Conservation (phyloP, 2,888 invertebrate species). For the Cerastis rubricosa region DNA sequence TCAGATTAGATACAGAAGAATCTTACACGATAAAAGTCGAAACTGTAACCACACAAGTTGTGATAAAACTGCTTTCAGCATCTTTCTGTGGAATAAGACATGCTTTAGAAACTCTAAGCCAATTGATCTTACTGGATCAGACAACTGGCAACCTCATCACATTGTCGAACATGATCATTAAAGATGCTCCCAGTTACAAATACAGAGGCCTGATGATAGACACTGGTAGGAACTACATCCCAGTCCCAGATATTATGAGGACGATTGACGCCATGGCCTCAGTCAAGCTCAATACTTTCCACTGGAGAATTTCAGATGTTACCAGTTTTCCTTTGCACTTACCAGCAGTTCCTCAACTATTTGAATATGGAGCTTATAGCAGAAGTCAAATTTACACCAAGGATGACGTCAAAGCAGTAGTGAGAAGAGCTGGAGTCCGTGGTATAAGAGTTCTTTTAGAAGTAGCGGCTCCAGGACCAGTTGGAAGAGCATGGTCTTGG, state of each 20-base stretch:
- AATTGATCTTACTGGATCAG: constrained; percentile 94
- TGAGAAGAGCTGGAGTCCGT: constrained; percentile 93
- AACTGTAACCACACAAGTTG: constrained; percentile 81
- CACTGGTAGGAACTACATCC: constrained; percentile 96
- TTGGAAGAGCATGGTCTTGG: constrained; percentile 96
- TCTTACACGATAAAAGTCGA: constrained; percentile 92
- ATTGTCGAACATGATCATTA: constrained; percentile 91
- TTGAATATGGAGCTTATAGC: constrained; percentile 95
- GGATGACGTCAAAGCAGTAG: constrained; percentile 92
- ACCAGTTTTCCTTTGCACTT: constrained; percentile 97
- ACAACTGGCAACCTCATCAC: constrained; percentile 91
- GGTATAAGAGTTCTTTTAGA: constrained; percentile 97
- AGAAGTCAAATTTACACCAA: constrained; percentile 93
- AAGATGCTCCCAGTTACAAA: constrained; percentile 94
- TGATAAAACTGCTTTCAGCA: constrained; percentile 89
- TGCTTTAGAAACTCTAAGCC: constrained; percentile 94
- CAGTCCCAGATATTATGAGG: constrained; percentile 92
- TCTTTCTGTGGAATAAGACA: constrained; percentile 94
- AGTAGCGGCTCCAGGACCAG: constrained; percentile 96
- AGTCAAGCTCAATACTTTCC: constrained; percentile 97
- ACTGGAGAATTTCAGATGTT: constrained; percentile 97
- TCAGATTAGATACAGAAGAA: constrained; percentile 93
- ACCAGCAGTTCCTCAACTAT: constrained; percentile 92
- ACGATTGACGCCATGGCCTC: constrained; percentile 96
- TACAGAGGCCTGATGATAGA: constrained; percentile 97